phyloP scores from a whole-genome alignment of 2,888 invertebrate genomes.

The Hedychridium roseum region DNA sequence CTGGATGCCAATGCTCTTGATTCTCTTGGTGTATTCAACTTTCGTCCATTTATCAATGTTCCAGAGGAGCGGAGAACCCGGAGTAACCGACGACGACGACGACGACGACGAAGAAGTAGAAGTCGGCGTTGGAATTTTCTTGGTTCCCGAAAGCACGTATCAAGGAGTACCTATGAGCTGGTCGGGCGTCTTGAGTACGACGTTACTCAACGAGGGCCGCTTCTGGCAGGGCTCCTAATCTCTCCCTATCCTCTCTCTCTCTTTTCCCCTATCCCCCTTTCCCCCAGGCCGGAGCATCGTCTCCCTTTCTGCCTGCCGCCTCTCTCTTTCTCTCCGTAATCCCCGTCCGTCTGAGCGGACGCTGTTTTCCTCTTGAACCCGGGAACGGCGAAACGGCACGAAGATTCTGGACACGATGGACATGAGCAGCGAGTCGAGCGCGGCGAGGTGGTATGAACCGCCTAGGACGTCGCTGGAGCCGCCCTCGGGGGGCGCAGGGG shows the following conservation, averaged over 20 bases:
- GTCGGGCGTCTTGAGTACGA: constrained; percentile 30
- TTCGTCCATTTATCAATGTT: too few species aligned
- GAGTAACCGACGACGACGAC: too few species aligned
- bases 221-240: constrained; percentile 37
- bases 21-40: too few species aligned
- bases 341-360: too few species aligned
- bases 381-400: constrained; percentile 30
- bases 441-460: constrained; percentile 62
- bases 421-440: constrained; percentile 63
- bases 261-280: constrained; percentile 7
- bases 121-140: too few species aligned
- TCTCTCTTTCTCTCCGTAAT: neutral
- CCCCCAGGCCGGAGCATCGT: too few species aligned
- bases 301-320: constrained; percentile 3
- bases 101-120: too few species aligned
- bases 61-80: constrained; percentile 33
- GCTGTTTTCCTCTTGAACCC: constrained; percentile 9
- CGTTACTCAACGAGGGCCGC: constrained; percentile 41
- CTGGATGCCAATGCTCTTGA: too few species aligned
- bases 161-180: constrained; percentile 39
- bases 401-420: constrained; percentile 59
- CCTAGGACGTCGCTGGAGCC: constrained; percentile 58
- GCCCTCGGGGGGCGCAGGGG: constrained; percentile 49
- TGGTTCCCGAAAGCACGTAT: constrained; percentile 11
- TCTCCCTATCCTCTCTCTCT: constrained; percentile 18